Conservation (phyloP, 2,113 vertebrate genomes). For the Falcunculus frontatus region DNA sequence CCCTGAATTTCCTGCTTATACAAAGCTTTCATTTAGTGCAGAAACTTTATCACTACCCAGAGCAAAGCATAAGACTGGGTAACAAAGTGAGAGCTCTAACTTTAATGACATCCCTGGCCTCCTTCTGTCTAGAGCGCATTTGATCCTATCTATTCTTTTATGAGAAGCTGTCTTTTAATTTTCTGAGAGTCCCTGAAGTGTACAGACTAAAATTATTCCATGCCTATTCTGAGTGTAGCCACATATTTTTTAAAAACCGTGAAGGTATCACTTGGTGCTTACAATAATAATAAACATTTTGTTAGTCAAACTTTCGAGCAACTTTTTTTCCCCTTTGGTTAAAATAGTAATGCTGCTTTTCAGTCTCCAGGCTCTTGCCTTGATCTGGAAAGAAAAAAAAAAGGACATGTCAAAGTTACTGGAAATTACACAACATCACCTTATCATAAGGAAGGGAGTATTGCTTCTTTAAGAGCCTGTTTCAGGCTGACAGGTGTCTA, state of each 20-base stretch:
- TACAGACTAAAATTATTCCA: background rate
- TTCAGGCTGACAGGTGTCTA: background rate
- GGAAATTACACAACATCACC: background rate
- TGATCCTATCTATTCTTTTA: background rate
- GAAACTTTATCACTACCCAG: background rate
- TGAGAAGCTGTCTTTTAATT: background rate
- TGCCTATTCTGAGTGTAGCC: background rate
- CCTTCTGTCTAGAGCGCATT: background rate
- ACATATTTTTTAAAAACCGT: background rate
- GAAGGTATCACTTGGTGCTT: background rate
- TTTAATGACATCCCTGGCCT: background rate
- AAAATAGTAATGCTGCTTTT: background rate
- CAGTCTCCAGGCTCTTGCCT: background rate
- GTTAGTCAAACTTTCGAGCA: background rate
- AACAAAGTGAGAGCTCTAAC: background rate
- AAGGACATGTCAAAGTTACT: background rate
- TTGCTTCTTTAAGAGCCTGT: background rate
- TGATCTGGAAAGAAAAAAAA: background rate
- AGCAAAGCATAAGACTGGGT: background rate
- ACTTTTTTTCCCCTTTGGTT: background rate
- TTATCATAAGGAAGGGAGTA: background rate
- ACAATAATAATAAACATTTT: background rate
- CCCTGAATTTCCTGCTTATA: conserved; percentile 43
- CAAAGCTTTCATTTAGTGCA: conserved; percentile 41
- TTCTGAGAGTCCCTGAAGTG: background rate